These are phyloP conservation scores for Plutomurus gul DNA, from an alignment of 1,140 invertebrate genomes.

Conservation along the genomic window DNA sequence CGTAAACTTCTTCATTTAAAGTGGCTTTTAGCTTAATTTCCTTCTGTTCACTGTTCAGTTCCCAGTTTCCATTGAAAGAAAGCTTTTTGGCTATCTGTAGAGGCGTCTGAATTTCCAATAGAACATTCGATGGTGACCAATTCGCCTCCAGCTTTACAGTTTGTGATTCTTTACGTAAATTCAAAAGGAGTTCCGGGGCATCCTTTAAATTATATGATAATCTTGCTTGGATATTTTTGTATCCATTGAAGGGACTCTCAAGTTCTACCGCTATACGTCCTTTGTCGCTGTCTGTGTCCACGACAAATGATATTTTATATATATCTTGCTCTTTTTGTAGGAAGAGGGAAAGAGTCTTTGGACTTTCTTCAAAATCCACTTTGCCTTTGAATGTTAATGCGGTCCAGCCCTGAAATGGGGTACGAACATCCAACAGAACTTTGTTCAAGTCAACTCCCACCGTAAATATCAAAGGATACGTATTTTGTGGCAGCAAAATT, in stretches of 20 bases:
- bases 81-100: slow-evolving; percentile 45
- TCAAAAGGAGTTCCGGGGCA: neutral
- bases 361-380: neutral
- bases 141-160: neutral
- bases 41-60: slow-evolving; percentile 13
- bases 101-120: slow-evolving; percentile 40
- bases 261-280: slow-evolving; percentile 33
- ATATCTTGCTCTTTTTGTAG: neutral
- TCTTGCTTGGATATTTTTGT: neutral
- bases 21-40: slow-evolving; percentile 17
- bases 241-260: slow-evolving; percentile 20
- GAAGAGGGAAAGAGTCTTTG: neutral
- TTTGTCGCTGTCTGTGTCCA: neutral
- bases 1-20: slow-evolving; percentile 38
- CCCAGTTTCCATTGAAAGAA: slow-evolving; percentile 46
- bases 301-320: neutral
- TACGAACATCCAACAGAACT: slow-evolving; percentile 15
- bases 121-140: neutral
- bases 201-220: neutral
- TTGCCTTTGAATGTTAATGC: slow-evolving; percentile 20
- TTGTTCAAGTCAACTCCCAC: slow-evolving; percentile 38
- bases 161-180: neutral
- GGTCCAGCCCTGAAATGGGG: slow-evolving; percentile 42
- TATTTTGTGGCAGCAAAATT: neutral
- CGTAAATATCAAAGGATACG: slow-evolving; percentile 31